Conservation (phyloP, 2,797 vertebrate genomes). For the Philypnodon macrostomus region DNA sequence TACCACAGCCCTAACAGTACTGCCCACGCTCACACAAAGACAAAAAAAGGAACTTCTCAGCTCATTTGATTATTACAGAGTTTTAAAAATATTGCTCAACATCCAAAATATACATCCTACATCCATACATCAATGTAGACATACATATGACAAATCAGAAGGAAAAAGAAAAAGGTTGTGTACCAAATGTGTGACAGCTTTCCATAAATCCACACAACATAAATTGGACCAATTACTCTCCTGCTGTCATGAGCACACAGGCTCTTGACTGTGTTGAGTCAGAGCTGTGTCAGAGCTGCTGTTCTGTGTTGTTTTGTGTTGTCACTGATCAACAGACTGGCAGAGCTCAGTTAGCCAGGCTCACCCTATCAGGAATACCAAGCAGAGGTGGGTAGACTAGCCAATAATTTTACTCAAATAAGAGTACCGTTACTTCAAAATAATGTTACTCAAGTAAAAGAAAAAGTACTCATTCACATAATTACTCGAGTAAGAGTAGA, state of each 20-base stretch:
- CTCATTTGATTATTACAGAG: too few species aligned
- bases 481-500: too few species aligned
- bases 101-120: slow-evolving; percentile 11
- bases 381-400: too few species aligned
- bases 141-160: slow-evolving; percentile 37
- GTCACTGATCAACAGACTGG: slow-evolving; percentile 56
- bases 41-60: too few species aligned
- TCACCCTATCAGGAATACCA: slow-evolving; percentile 66
- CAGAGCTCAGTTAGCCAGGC: slow-evolving; percentile 57
- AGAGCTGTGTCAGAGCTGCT: slow-evolving; percentile 30
- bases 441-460: too few species aligned
- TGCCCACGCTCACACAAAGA: too few species aligned
- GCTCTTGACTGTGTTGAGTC: slow-evolving; percentile 30
- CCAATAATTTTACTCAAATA: too few species aligned
- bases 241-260: slow-evolving; percentile 46
- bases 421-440: too few species aligned
- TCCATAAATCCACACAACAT: slow-evolving; percentile 58
- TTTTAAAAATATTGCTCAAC: slow-evolving; percentile 11
- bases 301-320: slow-evolving; percentile 27
- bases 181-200: slow-evolving; percentile 62
- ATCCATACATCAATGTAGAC: slow-evolving; percentile 25
- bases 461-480: too few species aligned
- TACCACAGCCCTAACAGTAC: slow-evolving; percentile 13
- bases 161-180: slow-evolving; percentile 11
- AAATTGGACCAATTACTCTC: slow-evolving; percentile 57